Evolutionary conservation across 1,140 invertebrate species (phyloP), one percentile per base, ranked within the genome.

Genomic region (Kradibia gibbosae): DNA sequence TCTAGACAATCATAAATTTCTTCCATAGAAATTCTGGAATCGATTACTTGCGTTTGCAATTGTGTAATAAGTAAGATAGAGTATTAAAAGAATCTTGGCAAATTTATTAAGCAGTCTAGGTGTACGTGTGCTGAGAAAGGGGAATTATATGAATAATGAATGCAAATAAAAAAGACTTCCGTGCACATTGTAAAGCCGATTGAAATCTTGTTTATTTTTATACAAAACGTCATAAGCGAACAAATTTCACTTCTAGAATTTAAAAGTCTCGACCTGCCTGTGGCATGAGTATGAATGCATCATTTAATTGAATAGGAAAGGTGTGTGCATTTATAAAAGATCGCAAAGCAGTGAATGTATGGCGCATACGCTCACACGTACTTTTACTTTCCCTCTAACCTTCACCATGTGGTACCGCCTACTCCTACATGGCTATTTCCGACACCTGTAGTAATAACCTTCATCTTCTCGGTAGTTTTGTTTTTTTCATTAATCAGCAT

Each of bases 251-350:
- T 31, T 74, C 15, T 25, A 74, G 22, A 4, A 31, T 72, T 50
- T 48, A 28, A 72, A 25, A 20, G n/a, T 4, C 28, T 25, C 20
- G 1, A 22, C 11, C 0, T 25, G 25, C n/a, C n/a, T 31, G 3
- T 20, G 3, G 25, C 70, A 45, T 25, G 22, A 3, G 25, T 72
- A 50, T 74, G 50, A 74, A 55, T 55, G 25, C 48, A 74, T 55
- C 72, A 42, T 74, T 74, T 74, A 74, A 55, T 55, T 74, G 50
- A 74, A 74, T 74, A 25, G 31, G 72, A 74, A 74, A 55, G 55
- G 31, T 42, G 31, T 53, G 31, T 42, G 48, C 50, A 50, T 72
- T 45, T 72, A 72, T 31, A 50, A 42, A 48, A 45, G 25, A n/a
- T 45, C 70, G 11, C 3, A 50, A 28, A 50, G n/a, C 42, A n/a